Evolutionary conservation across 2,888 invertebrate species (phyloP).

Genomic region (Oligia strigilis): DNA sequence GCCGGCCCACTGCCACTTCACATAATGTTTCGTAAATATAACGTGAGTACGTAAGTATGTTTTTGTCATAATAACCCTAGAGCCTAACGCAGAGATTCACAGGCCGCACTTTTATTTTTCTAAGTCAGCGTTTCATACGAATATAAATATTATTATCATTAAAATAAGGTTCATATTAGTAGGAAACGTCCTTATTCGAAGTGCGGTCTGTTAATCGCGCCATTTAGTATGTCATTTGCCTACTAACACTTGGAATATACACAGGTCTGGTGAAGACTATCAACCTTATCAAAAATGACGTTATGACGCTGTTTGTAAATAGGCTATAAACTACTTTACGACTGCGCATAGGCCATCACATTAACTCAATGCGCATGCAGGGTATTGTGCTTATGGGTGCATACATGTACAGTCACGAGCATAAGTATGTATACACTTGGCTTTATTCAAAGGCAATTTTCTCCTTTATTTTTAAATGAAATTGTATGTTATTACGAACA

Average conservation of each 20-base stretch:
- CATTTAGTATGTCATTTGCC: not conserved
- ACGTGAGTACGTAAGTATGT: not conserved
- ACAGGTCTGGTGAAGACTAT: not conserved
- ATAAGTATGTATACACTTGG: too few relatives aligned
- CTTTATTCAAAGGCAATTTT: too few relatives aligned
- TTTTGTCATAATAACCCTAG: not conserved
- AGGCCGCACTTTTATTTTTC: not conserved
- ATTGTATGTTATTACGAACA: too few relatives aligned
- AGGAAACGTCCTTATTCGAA: not conserved
- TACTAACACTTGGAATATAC: not conserved
- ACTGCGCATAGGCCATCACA: not conserved
- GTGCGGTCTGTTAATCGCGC: not conserved
- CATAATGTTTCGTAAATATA: not conserved
- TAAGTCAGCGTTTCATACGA: not conserved
- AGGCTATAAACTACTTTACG: constrained; percentile 12
- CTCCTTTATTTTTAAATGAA: too few relatives aligned
- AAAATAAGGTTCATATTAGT: constrained; percentile 3
- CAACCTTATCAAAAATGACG: not conserved
- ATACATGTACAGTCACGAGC: not conserved
- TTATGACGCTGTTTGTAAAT: constrained; percentile 4
- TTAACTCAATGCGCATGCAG: not conserved
- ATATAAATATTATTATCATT: not conserved
- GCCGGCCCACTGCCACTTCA: too few relatives aligned
- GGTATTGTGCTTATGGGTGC: too few relatives aligned
- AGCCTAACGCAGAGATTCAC: not conserved